phyloP scores from a whole-genome alignment of 2,113 vertebrate species.

The Actinemys pallida region DNA sequence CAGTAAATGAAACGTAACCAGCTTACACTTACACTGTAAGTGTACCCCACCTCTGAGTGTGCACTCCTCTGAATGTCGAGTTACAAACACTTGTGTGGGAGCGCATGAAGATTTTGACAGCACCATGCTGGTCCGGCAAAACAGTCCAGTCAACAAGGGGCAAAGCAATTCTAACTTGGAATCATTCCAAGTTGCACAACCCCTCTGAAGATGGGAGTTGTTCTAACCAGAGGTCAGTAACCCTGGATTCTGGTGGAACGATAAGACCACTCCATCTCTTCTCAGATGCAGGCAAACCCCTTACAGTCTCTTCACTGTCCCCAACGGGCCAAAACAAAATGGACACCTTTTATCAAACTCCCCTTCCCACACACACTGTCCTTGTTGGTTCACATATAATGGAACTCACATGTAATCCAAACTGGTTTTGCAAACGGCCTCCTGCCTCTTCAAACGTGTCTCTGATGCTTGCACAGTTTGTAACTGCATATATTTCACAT shows the following conservation, averaged over 20 bases:
- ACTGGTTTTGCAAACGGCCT: background rate
- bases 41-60: background rate
- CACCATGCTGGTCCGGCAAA: no score
- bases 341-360: background rate
- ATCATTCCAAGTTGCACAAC: no score
- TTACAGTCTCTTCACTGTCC: background rate
- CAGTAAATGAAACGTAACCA: background rate
- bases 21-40: background rate
- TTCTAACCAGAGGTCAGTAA: no score
- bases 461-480: background rate
- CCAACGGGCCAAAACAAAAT: rapidly evolving
- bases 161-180: no score
- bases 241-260: no score
- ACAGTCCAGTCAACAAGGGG: no score
- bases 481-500: background rate
- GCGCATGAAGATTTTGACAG: background rate
- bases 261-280: no score
- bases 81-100: background rate
- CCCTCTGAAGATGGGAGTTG: no score
- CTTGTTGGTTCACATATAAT: rapidly evolving
- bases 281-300: background rate
- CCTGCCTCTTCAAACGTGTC: rapidly evolving
- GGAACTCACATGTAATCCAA: rapidly evolving
- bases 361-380: rapidly evolving
- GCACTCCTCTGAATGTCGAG: background rate